Conservation (phyloP, 2,888 invertebrate genomes). For the Andricus curvator region DNA sequence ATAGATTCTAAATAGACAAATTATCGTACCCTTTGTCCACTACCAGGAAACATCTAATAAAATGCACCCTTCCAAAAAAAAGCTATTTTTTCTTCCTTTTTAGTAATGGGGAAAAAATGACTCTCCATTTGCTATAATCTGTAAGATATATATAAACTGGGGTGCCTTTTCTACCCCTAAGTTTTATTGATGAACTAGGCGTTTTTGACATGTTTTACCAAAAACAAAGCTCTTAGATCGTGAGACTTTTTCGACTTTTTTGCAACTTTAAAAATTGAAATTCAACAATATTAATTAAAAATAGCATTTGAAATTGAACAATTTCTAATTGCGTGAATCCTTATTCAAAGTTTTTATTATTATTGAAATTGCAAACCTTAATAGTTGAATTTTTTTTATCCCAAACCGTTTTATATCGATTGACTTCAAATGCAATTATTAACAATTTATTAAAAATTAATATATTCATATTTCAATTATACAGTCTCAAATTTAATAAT, state of each 20-base stretch:
- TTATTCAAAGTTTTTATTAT: too few relatives aligned
- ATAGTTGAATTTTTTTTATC: too few relatives aligned
- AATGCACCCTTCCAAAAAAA: conserved; percentile 25
- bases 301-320: too few relatives aligned
- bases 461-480: too few relatives aligned
- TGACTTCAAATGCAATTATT: too few relatives aligned
- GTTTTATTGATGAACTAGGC: conserved; percentile 16
- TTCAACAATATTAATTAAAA: too few relatives aligned
- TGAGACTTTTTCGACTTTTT: too few relatives aligned
- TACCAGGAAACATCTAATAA: background rate
- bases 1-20: background rate
- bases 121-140: conserved; percentile 1
- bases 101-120: conserved; percentile 9
- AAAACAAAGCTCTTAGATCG: background rate
- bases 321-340: background rate
- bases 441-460: too few relatives aligned
- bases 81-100: background rate
- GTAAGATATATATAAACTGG: background rate
- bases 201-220: conserved; percentile 5
- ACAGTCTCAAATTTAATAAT: too few relatives aligned
- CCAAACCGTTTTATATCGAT: too few relatives aligned
- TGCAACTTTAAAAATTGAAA: too few relatives aligned
- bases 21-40: conserved; percentile 4
- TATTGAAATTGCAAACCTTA: too few relatives aligned
- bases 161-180: background rate